A percentile compares a stretch with the other conserved stretches of the same genome.
Evolutionary conservation across 2,113 vertebrate genomes (phyloP).

Genomic region (Strigops habroptila): DNA sequence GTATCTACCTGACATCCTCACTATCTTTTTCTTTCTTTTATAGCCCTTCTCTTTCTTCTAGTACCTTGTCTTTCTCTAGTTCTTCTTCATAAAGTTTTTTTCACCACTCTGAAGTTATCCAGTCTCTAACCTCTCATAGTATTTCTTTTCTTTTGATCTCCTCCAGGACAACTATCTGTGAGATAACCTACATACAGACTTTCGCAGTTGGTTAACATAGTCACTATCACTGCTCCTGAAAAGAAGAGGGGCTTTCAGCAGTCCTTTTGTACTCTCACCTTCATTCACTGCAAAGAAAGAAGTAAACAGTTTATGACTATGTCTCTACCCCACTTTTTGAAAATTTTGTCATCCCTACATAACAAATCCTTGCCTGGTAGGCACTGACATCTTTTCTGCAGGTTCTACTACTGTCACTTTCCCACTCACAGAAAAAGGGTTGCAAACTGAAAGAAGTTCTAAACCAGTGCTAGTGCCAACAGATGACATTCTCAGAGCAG

Average conservation of each 20-base stretch:
- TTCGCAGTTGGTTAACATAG: neutral
- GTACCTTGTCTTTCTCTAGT: neutral
- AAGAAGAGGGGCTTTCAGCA: neutral
- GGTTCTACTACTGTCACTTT: neutral
- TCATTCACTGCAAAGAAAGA: neutral
- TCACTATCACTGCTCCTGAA: neutral
- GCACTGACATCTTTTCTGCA: neutral
- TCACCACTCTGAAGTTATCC: neutral
- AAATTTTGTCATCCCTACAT: neutral
- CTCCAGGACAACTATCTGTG: neutral
- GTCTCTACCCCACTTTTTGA: neutral
- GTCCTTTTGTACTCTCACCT: neutral
- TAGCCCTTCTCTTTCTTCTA: neutral
- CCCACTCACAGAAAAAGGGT: neutral
- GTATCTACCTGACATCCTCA: neutral
- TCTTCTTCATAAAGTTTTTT: neutral
- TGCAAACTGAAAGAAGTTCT: neutral
- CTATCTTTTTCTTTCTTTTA: neutral
- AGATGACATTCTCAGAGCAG: neutral
- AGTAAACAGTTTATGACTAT: neutral
- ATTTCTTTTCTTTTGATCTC: neutral
- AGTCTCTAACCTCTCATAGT: neutral
- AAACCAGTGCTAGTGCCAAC: neutral
- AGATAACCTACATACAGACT: neutral
- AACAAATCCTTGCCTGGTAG: neutral